Base-by-base conservation (phyloP, 1,140 invertebrate species). In the Drosophila carrolli region DNA sequence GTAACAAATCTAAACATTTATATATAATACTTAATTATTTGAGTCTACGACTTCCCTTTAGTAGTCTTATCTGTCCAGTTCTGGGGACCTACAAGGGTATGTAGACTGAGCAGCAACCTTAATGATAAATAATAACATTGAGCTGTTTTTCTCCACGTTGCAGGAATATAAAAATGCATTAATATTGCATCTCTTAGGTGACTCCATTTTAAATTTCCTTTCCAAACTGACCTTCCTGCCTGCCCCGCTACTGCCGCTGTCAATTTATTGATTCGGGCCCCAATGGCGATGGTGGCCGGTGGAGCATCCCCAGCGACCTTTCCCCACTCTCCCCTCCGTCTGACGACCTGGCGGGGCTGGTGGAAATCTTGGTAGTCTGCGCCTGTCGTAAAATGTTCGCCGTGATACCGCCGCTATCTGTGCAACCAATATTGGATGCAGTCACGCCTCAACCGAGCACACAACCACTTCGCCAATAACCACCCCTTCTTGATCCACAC, bases 351-450 rank as follows among this genome's bases (percentile, higher is more conserved):
- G 6, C 51, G 48, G 44, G 44, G 44, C 44, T 32, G 54, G 46
- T 32, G 54, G 46, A 60, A 60, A 46, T 72, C 70, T 72, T 72
- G 32, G 44, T 29, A 57, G 55, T 57, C 54, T 14, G 46, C 65
- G 66, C 63, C 75, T 75, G 71, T 50, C 63, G 77, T 84, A 84
- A 84, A 84, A 72, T 74, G 75, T 82, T 74, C 81, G 79, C 48
- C 57, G 53, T 43, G 41, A 44, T 48, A 35, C 43, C 61, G 54
- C 14, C 56, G 60, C 27, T 43, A n/a, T 76, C 65, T 73, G 38
- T 60, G 48, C 53, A 65, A 41, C 63, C 62, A 46, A 65, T 32
- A 63, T 60, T 63, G 60, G 38, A 63, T 63, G 60, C 60, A 63
- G 60, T 63, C 60, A 63, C 60, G 60, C 60, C 50, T 53, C 50